Evolutionary conservation across 2,888 invertebrate species (phyloP).

Genomic region (Harmothoe impar): DNA sequence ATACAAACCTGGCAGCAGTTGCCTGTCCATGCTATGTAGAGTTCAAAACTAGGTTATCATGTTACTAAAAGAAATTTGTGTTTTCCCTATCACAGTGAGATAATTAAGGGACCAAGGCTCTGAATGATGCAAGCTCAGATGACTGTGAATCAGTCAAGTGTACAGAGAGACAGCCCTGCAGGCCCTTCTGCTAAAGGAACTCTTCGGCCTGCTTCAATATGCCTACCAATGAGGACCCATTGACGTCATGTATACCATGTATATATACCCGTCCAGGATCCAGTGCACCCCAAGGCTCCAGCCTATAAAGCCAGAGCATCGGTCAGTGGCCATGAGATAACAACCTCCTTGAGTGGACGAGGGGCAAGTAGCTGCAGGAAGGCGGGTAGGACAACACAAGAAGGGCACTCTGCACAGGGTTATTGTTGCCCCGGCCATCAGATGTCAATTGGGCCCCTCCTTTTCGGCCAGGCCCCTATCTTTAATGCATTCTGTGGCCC

Average conservation of each 20-base stretch:
- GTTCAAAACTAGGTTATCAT: no score
- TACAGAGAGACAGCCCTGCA: no score
- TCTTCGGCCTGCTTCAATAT: no score
- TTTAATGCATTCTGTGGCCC: neutral
- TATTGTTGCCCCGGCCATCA: neutral
- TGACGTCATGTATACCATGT: no score
- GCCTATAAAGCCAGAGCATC: neutral
- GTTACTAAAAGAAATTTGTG: no score
- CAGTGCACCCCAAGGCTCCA: conserved; percentile 7
- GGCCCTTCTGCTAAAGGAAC: no score
- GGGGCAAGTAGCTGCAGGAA: neutral
- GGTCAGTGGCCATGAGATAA: conserved; percentile 14
- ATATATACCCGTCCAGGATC: neutral
- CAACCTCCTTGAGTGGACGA: neutral
- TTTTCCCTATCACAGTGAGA: no score
- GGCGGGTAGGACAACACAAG: conserved; percentile 13
- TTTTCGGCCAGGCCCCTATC: neutral
- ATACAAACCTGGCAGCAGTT: no score
- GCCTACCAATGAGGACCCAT: neutral
- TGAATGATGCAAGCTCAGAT: no score
- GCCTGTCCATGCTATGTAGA: no score
- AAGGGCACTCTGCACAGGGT: neutral
- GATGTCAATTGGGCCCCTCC: neutral
- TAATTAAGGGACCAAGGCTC: no score
- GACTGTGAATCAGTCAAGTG: no score